Conservation (phyloP, 2,888 invertebrate genomes). For the Lottia gigantea region DNA sequence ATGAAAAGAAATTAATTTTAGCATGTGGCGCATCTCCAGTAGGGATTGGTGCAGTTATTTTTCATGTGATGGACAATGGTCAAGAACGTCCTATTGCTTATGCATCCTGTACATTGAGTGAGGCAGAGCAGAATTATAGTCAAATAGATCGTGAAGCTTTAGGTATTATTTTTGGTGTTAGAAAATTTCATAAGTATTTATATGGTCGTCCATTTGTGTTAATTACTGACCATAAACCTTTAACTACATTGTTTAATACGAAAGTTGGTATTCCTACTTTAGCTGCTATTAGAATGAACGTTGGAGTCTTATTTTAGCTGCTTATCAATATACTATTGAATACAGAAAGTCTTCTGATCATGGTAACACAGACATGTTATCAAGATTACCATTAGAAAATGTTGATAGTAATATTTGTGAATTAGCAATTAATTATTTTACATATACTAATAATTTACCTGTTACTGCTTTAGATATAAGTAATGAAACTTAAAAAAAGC, state of each 20-base stretch:
- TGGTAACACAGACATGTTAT: slow-evolving; percentile 59
- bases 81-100: slow-evolving; percentile 62
- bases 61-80: slow-evolving; percentile 30
- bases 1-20: background rate
- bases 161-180: slow-evolving; percentile 63
- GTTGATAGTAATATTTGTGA: slow-evolving; percentile 11
- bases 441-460: background rate
- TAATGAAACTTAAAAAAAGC: slow-evolving; percentile 6
- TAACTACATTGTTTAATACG: slow-evolving; percentile 61
- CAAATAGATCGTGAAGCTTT: slow-evolving; percentile 67
- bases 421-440: slow-evolving; percentile 16
- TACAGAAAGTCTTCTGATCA: slow-evolving; percentile 50
- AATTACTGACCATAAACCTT: slow-evolving; percentile 66
- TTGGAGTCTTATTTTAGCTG: slow-evolving; percentile 53
- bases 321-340: slow-evolving; percentile 59
- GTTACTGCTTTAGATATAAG: slow-evolving; percentile 12
- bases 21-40: slow-evolving; percentile 3
- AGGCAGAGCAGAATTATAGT: slow-evolving; percentile 63
- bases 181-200: slow-evolving; percentile 66
- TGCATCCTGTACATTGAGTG: slow-evolving; percentile 66
- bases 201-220: slow-evolving; percentile 66
- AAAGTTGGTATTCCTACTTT: slow-evolving; percentile 47
- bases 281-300: slow-evolving; percentile 49
- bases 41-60: slow-evolving; percentile 54
- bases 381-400: slow-evolving; percentile 38